A percentile compares a stretch with the other conserved stretches of the same genome.
These are phyloP conservation scores for Rhagonycha lutea DNA, from an alignment of 2,888 invertebrate genomes.

Conservation along the genomic window DNA sequence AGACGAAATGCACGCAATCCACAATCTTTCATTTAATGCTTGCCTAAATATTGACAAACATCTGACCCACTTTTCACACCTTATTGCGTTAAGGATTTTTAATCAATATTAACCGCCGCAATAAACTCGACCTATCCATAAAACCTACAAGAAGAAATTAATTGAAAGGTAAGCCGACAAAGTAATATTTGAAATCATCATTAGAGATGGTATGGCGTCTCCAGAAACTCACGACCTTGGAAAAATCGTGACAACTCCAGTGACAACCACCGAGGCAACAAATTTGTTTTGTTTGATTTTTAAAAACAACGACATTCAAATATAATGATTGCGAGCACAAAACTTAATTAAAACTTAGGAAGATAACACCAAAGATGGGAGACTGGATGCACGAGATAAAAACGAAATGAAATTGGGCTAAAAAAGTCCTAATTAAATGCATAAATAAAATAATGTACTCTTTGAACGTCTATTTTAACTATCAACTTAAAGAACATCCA, in stretches of 20 bases:
- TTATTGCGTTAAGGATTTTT: slow-evolving; percentile 12
- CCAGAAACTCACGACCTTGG: too few relatives aligned
- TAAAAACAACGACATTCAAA: background rate
- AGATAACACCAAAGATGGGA: slow-evolving; percentile 17
- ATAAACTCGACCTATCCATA: slow-evolving; percentile 1
- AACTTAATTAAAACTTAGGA: slow-evolving; percentile 28
- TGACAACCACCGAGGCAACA: background rate
- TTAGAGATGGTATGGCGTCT: too few relatives aligned
- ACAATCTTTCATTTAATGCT: slow-evolving; percentile 30
- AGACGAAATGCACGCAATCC: slow-evolving; percentile 28
- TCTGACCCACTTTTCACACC: slow-evolving; percentile 36
- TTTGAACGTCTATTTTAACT: background rate
- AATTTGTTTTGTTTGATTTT: background rate
- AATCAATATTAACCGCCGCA: slow-evolving; percentile 13
- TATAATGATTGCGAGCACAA: slow-evolving; percentile 23
- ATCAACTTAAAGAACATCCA: background rate
- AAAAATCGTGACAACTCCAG: background rate
- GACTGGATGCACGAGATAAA: slow-evolving; percentile 6
- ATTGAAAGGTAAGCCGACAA: background rate
- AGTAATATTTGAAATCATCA: background rate
- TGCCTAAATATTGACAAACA: slow-evolving; percentile 37
- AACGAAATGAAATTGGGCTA: slow-evolving; percentile 15
- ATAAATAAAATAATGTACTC: background rate
- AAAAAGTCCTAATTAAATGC: slow-evolving; percentile 13
- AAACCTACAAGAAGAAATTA: background rate